Evolutionary conservation across 2,797 vertebrate species (phyloP).

Genomic region (Trematomus bernacchii): DNA sequence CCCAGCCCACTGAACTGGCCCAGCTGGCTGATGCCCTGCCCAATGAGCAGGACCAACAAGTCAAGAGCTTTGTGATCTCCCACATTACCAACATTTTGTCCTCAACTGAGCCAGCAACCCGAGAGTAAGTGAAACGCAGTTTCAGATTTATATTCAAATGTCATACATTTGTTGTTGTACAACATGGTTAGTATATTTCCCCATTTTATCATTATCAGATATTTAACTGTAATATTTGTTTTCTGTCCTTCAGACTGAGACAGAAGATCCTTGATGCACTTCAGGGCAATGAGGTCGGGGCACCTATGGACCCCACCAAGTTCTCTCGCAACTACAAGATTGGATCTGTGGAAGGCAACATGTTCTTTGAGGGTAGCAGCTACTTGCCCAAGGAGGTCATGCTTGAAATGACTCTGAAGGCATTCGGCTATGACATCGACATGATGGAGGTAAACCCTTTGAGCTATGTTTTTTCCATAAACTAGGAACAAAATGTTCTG

Average conservation of each 20-base stretch:
- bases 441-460: constrained; percentile 91
- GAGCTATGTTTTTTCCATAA: background rate
- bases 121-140: constrained; percentile 82
- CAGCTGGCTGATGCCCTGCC: constrained; percentile 74
- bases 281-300: constrained; percentile 85
- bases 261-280: constrained; percentile 84
- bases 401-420: constrained; percentile 93
- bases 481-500: background rate
- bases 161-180: background rate
- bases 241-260: constrained; percentile 85
- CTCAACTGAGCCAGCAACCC: constrained; percentile 83
- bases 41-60: constrained; percentile 80
- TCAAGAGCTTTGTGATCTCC: constrained; percentile 87
- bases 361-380: constrained; percentile 90
- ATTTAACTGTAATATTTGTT: background rate
- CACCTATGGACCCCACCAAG: constrained; percentile 85
- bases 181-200: background rate
- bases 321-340: constrained; percentile 92
- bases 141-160: background rate
- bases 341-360: constrained; percentile 89
- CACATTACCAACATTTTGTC: constrained; percentile 92
- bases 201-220: background rate
- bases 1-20: constrained; percentile 83
- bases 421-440: constrained; percentile 89
- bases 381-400: constrained; percentile 93